These are phyloP conservation scores for Drosophila anomalata DNA, from an alignment of 2,888 invertebrate genomes.

Conservation along the genomic window DNA sequence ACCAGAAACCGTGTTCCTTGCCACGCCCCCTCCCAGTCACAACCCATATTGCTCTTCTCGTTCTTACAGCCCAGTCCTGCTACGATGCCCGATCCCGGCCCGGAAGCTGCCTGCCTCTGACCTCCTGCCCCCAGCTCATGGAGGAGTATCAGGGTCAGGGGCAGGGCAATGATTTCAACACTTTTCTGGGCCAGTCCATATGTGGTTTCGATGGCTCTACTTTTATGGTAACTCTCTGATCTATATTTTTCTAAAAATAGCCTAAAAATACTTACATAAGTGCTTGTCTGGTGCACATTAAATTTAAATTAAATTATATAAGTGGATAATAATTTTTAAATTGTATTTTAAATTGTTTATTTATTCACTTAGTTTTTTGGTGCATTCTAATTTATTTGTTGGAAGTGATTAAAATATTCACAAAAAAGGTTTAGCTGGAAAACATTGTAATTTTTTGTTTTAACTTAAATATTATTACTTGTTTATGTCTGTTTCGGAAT, in stretches of 20 bases:
- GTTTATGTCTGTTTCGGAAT: no score
- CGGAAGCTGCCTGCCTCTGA: constrained; percentile 86
- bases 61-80: constrained; percentile 83
- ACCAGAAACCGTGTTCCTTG: not conserved
- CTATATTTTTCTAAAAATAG: not conserved
- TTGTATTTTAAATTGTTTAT: not conserved
- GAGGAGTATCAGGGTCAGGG: constrained; percentile 72
- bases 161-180: constrained; percentile 81
- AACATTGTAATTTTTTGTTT: no score
- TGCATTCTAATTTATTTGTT: not conserved
- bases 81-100: constrained; percentile 84
- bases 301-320: not conserved
- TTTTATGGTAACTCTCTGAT: constrained; percentile 86
- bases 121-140: constrained; percentile 85
- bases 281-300: not conserved
- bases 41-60: constrained; percentile 12
- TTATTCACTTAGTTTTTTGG: not conserved
- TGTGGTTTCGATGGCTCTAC: constrained; percentile 88
- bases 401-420: not conserved
- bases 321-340: not conserved
- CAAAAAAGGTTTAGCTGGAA: not conserved
- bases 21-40: constrained; percentile 3
- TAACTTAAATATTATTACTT: no score
- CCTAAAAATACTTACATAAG: not conserved
- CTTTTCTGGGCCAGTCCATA: constrained; percentile 86